Percentiles rank a stretch among this genome's conserved stretches.
These are phyloP conservation scores for Deilephila elpenor DNA, from an alignment of 2,888 invertebrate species.

Conservation along the genomic window DNA sequence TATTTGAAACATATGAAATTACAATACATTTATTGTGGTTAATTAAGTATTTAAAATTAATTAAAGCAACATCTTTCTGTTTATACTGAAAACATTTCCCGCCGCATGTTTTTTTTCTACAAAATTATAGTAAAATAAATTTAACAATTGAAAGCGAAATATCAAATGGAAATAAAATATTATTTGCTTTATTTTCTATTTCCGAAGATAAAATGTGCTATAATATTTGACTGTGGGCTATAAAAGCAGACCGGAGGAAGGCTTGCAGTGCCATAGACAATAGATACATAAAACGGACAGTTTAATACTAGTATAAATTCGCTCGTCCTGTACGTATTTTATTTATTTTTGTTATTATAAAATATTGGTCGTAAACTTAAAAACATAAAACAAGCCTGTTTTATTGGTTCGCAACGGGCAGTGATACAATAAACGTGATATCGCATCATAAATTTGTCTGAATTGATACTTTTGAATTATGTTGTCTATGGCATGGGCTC, in stretches of 20 bases:
- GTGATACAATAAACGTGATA: constrained; percentile 70
- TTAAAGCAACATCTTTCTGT: too few species aligned
- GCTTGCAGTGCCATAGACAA: constrained; percentile 6
- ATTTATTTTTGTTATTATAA: constrained; percentile 69
- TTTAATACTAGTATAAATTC: constrained; percentile 59
- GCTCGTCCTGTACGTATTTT: constrained; percentile 61
- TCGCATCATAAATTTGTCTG: constrained; percentile 69
- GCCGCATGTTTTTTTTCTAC: too few species aligned
- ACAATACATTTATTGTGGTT: too few species aligned
- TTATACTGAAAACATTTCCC: too few species aligned
- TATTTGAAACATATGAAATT: too few species aligned
- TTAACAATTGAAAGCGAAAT: background rate
- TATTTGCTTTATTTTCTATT: constrained; percentile 3
- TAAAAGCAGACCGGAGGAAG: constrained; percentile 31
- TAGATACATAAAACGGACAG: constrained; percentile 39
- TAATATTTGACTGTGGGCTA: constrained; percentile 22
- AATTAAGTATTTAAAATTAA: too few species aligned
- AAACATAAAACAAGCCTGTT: constrained; percentile 70
- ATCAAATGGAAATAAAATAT: background rate
- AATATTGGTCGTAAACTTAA: constrained; percentile 75
- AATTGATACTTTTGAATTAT: constrained; percentile 67
- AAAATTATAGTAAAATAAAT: background rate
- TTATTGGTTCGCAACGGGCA: constrained; percentile 69
- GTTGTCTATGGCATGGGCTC: constrained; percentile 43
- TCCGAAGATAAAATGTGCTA: constrained; percentile 38